Evolutionary conservation across 2,888 invertebrate species (phyloP).

Genomic region (Aporophyla nigra): DNA sequence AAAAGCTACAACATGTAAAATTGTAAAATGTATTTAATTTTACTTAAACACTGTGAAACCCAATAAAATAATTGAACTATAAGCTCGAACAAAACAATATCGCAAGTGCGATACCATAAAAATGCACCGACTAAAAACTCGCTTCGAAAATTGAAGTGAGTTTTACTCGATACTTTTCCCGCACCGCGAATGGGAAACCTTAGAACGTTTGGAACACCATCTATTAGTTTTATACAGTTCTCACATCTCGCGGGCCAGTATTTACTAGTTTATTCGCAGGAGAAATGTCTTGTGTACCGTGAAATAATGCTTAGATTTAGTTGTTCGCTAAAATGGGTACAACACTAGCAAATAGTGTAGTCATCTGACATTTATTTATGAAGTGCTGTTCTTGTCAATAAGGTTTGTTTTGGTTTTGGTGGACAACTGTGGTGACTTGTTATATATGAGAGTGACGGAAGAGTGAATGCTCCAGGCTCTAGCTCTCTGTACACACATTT

Average conservation of each 20-base stretch:
- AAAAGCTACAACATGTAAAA: not conserved
- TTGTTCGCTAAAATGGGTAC: conserved; percentile 64
- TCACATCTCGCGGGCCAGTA: conserved; percentile 64
- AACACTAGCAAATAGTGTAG: conserved; percentile 51
- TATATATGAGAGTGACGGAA: too few relatives aligned
- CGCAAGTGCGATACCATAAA: conserved; percentile 28
- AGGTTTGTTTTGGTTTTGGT: conserved; percentile 44
- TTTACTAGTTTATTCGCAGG: conserved; percentile 64
- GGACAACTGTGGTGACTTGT: conserved; percentile 32
- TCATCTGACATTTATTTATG: conserved; percentile 62
- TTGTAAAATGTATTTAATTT: not conserved
- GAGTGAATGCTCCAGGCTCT: too few relatives aligned
- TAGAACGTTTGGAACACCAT: conserved; percentile 55
- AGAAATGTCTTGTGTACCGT: conserved; percentile 55
- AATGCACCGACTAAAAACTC: conserved; percentile 40
- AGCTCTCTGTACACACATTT: too few relatives aligned
- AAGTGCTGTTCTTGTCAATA: conserved; percentile 41
- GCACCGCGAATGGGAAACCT: conserved; percentile 42
- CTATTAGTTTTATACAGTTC: conserved; percentile 65
- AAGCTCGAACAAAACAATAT: not conserved
- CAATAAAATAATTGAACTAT: not conserved
- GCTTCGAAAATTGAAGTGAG: not conserved
- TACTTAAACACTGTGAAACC: not conserved
- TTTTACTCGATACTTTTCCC: not conserved
- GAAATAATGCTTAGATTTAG: conserved; percentile 69